These are phyloP conservation scores for Oostethus manadensis DNA, from an alignment of 2,113 vertebrate genomes.

Conservation along the genomic window DNA sequence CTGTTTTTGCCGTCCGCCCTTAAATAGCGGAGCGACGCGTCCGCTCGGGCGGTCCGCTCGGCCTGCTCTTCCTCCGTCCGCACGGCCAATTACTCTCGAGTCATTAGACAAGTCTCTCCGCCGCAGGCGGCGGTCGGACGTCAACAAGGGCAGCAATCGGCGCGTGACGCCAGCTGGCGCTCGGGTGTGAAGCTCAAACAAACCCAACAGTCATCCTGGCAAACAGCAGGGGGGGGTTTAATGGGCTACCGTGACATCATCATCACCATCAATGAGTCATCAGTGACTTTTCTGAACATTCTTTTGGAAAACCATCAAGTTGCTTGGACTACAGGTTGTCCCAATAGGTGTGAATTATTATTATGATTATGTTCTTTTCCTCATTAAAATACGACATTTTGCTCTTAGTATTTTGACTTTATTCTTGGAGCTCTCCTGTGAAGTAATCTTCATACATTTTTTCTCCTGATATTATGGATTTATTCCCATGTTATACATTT, in stretches of 20 bases:
- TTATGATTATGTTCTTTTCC: no score
- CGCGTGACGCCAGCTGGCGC: slow-evolving; percentile 55
- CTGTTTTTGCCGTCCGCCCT: neutral
- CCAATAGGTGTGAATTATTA: no score
- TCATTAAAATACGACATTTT: no score
- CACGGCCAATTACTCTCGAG: slow-evolving; percentile 61
- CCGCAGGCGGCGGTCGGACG: slow-evolving; percentile 21
- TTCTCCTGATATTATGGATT: no score
- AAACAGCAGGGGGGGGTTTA: slow-evolving; percentile 49
- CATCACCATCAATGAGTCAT: slow-evolving; percentile 23
- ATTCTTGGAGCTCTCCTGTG: no score
- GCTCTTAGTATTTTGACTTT: no score
- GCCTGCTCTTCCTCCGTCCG: slow-evolving; percentile 12
- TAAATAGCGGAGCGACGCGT: slow-evolving; percentile 36
- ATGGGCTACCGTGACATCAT: slow-evolving; percentile 52
- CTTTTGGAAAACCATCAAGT: slow-evolving; percentile 13
- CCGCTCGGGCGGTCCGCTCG: slow-evolving; percentile 32
- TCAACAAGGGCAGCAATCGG: slow-evolving; percentile 34
- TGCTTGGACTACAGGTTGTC: no score
- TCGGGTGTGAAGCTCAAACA: slow-evolving; percentile 69
- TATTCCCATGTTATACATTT: no score
- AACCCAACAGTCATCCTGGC: slow-evolving; percentile 52
- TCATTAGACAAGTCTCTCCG: slow-evolving; percentile 59
- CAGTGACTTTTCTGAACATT: slow-evolving; percentile 20
- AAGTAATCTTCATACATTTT: no score